These are phyloP conservation scores for Amphilophus citrinellus DNA, from an alignment of 2,113 vertebrate species.

Conservation along the genomic window DNA sequence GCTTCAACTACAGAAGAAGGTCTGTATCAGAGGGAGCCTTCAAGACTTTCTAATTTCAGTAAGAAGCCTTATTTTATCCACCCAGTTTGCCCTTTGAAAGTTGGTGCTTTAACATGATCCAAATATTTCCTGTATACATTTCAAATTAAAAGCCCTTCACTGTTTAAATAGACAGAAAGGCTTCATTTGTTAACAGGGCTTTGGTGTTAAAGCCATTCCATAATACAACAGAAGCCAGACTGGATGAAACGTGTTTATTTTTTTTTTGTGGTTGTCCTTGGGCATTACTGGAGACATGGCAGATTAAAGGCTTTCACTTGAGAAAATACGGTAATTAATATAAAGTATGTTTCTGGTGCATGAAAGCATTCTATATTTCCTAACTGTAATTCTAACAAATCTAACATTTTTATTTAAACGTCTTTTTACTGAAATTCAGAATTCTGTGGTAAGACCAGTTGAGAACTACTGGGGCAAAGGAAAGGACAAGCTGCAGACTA, in stretches of 20 bases:
- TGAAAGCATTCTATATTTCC: neutral
- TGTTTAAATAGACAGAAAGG: neutral
- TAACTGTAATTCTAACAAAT: too few relatives aligned
- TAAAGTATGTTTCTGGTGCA: neutral
- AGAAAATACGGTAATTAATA: slow-evolving; percentile 6
- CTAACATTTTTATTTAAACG: neutral
- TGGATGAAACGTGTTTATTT: neutral
- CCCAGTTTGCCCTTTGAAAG: neutral
- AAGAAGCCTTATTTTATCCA: neutral
- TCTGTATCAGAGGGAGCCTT: neutral
- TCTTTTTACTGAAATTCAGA: neutral
- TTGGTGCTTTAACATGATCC: neutral
- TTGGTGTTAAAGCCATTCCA: neutral
- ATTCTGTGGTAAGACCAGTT: slow-evolving; percentile 46
- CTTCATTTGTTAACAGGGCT: neutral
- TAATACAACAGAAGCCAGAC: neutral
- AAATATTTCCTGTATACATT: too few relatives aligned
- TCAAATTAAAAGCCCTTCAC: neutral
- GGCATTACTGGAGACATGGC: accelerated
- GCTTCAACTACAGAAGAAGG: neutral
- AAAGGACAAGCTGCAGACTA: slow-evolving; percentile 50
- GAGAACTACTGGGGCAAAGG: slow-evolving; percentile 54
- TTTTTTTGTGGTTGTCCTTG: accelerated
- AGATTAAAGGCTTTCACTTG: neutral
- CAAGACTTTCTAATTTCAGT: neutral